Evolutionary conservation across 2,888 invertebrate genomes (phyloP), one percentile per base, ranked within the genome.

Genomic region (Dendrolimus houi): DNA sequence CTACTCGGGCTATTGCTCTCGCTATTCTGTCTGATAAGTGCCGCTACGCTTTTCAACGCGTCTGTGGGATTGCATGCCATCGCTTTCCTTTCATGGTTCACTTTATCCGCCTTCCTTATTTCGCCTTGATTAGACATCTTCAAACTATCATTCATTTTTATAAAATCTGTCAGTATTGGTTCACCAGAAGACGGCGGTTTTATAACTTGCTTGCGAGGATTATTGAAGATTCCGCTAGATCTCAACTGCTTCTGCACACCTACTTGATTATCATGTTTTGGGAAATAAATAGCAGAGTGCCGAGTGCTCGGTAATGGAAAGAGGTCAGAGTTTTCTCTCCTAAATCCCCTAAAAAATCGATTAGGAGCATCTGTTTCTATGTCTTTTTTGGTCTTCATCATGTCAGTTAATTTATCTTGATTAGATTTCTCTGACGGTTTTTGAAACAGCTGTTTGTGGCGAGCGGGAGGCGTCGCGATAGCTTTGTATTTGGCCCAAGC

Each of bases 241-340:
- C 94, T 88, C 65, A 88, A 69, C 62, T 85, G 93, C 77, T 85
- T 92, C 68, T 78, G 90, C 62, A 79, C 92, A 73, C 77, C 84
- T 60, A 68, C 77, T 62, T 72, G 88, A 57, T 72, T 86, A 62
- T 93, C 93, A 59, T 91, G 88, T 74, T 93, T 93, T 55, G 92
- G 92, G 66, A 93, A 86, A 72, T 92, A 92, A 67, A 91, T 91
- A 14, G 96, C 96, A 54, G 96, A 96, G 81, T 96, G 96, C 55
- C 96, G 91, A 13, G 92, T 91, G 65, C 95, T 93, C 29, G 94
- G 93, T 57, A 95, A 85, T 9, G 96, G 95, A 76, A 96, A 95
- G 72, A 96, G 94, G 79, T 96, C 96, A 0, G 96, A 96, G 80
- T 96, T 96, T 80, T 96, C 96, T 64, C 96, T 92, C 61, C 96